These are phyloP conservation scores for Drosophila saltans DNA, from an alignment of 1,140 invertebrate species.

Conservation along the genomic window DNA sequence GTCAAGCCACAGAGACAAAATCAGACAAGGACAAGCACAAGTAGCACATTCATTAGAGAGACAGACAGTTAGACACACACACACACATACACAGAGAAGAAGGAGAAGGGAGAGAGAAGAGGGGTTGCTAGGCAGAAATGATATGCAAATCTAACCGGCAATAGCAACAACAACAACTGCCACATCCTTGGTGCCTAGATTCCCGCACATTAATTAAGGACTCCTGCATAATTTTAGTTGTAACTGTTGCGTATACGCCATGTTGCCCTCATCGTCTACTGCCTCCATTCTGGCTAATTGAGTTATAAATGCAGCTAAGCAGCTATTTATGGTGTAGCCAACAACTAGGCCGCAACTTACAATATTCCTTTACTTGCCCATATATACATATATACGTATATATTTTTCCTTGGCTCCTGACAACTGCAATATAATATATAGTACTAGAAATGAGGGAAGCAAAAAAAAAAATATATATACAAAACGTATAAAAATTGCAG, in stretches of 20 bases:
- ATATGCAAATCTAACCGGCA: conserved; percentile 14
- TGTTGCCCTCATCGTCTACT: background rate
- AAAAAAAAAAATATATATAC: background rate
- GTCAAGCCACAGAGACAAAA: conserved; percentile 23
- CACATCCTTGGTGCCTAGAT: conserved; percentile 10
- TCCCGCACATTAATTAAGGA: conserved; percentile 17
- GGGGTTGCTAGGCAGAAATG: background rate
- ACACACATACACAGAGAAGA: background rate
- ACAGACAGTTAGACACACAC: background rate
- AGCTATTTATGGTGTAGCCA: conserved; percentile 59
- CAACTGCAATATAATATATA: conserved; percentile 19
- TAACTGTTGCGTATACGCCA: conserved; percentile 21
- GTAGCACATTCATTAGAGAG: conserved; percentile 14
- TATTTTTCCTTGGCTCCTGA: conserved; percentile 34
- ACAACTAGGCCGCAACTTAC: conserved; percentile 19
- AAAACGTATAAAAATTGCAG: conserved; percentile 39
- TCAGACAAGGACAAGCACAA: conserved; percentile 11
- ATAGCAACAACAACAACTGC: background rate
- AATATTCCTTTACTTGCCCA: conserved; percentile 30
- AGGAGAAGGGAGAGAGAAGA: background rate
- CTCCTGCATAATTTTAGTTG: conserved; percentile 19
- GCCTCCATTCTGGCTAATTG: conserved; percentile 55
- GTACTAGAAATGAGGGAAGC: background rate
- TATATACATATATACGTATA: conserved; percentile 21
- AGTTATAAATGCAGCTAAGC: conserved; percentile 68